phyloP scores from a whole-genome alignment of 2,888 invertebrate species.

The Lasioglossum figueresi region DNA sequence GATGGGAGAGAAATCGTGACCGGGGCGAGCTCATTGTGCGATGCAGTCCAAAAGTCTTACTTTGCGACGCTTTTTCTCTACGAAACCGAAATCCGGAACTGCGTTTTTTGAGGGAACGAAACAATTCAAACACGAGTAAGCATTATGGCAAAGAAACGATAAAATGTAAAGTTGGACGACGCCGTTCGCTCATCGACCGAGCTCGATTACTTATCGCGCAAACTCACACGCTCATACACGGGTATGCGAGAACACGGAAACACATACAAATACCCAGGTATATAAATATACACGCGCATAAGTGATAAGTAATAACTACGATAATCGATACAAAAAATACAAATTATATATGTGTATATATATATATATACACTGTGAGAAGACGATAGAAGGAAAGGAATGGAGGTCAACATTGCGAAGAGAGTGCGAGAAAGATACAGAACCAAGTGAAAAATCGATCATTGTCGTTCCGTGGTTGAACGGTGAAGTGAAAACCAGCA shows the following conservation, averaged over 20 bases:
- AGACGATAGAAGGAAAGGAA: constrained; percentile 26
- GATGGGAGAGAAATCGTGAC: constrained; percentile 27
- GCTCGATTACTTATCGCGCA: constrained; percentile 73
- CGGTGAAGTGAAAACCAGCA: constrained; percentile 34
- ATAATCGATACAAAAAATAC: constrained; percentile 34
- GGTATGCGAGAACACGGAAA: constrained; percentile 34
- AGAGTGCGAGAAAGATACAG: constrained; percentile 56
- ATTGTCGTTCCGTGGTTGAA: constrained; percentile 59
- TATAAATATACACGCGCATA: constrained; percentile 69
- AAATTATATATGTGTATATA: constrained; percentile 21
- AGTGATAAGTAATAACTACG: constrained; percentile 66
- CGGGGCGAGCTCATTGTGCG: constrained; percentile 61
- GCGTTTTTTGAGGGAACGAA: constrained; percentile 6
- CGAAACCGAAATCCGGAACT: neutral
- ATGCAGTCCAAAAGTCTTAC: constrained; percentile 48
- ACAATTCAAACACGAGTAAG: constrained; percentile 9
- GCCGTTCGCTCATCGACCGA: constrained; percentile 69
- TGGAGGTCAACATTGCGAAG: constrained; percentile 43
- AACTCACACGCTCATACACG: constrained; percentile 42
- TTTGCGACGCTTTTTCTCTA: constrained; percentile 57
- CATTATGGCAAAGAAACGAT: neutral
- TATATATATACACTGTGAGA: constrained; percentile 45
- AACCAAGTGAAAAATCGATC: constrained; percentile 55
- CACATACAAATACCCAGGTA: constrained; percentile 62
- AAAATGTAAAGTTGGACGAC: constrained; percentile 47